Conservation (phyloP, 2,113 vertebrate genomes). For the Saimiri boliviensis region DNA sequence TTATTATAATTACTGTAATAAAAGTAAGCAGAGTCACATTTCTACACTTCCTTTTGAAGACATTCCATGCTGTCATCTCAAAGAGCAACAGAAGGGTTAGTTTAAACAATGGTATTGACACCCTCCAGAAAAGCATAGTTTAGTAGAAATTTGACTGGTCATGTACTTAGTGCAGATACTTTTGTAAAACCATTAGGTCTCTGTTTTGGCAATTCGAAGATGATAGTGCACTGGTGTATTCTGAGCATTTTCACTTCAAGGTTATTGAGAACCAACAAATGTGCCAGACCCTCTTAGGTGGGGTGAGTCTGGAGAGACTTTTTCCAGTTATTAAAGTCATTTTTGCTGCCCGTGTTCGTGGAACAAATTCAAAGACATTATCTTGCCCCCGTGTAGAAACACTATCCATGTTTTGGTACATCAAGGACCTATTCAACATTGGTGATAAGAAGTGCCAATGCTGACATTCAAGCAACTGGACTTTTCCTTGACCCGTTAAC, state of each 20-base stretch:
- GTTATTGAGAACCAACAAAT: not conserved
- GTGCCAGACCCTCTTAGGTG: not conserved
- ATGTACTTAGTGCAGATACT: not conserved
- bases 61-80: not conserved
- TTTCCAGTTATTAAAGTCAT: conserved; percentile 2
- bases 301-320: not conserved
- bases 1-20: conserved; percentile 59
- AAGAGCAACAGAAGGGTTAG: not conserved
- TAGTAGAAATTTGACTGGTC: not conserved
- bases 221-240: no score
- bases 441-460: not conserved
- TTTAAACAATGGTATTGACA: conserved; percentile 38
- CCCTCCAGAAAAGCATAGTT: not conserved
- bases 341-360: not conserved
- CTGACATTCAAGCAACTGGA: conserved; percentile 8
- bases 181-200: not conserved
- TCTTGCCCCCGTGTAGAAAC: not conserved
- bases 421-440: not conserved
- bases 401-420: not conserved
- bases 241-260: not conserved
- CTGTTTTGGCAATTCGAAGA: not conserved
- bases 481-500: not conserved
- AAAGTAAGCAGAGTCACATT: conserved; percentile 46
- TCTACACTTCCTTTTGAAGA: conserved; percentile 39
- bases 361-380: not conserved